Evolutionary conservation across 2,888 invertebrate genomes (phyloP).

Genomic region (Ditula angustiorana): DNA sequence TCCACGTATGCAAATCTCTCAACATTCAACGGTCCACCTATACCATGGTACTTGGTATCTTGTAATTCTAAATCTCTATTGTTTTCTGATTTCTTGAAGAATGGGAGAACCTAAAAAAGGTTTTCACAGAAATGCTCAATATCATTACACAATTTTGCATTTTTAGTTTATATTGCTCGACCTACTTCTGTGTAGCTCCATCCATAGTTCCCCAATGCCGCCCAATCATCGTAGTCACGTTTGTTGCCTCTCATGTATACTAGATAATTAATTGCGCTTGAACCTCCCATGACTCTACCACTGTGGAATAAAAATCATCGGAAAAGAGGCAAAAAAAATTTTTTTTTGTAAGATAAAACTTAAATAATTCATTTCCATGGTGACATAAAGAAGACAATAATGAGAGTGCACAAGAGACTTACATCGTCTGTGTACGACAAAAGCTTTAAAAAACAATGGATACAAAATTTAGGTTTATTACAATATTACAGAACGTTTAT

Average conservation of each 20-base stretch:
- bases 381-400: background rate
- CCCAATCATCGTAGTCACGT: conserved; percentile 89
- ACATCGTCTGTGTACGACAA: too few relatives aligned
- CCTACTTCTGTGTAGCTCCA: conserved; percentile 85
- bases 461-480: too few relatives aligned
- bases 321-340: background rate
- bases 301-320: conserved; percentile 59
- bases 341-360: too few relatives aligned
- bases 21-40: conserved; percentile 85
- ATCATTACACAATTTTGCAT: background rate
- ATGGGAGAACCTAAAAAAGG: conserved; percentile 84
- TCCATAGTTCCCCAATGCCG: conserved; percentile 84
- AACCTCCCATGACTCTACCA: conserved; percentile 89
- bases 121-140: background rate
- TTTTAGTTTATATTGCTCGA: conserved; percentile 10
- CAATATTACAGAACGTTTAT: too few relatives aligned
- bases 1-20: conserved; percentile 87
- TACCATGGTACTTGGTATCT: conserved; percentile 82
- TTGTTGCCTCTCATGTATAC: conserved; percentile 87
- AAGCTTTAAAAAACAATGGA: too few relatives aligned
- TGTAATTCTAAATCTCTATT: conserved; percentile 80
- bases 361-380: background rate
- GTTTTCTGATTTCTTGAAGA: conserved; percentile 88
- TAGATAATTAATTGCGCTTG: conserved; percentile 88
- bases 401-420: background rate